Evolutionary conservation across 1,140 invertebrate genomes (phyloP).

Genomic region (Trichogramma pretiosum): DNA sequence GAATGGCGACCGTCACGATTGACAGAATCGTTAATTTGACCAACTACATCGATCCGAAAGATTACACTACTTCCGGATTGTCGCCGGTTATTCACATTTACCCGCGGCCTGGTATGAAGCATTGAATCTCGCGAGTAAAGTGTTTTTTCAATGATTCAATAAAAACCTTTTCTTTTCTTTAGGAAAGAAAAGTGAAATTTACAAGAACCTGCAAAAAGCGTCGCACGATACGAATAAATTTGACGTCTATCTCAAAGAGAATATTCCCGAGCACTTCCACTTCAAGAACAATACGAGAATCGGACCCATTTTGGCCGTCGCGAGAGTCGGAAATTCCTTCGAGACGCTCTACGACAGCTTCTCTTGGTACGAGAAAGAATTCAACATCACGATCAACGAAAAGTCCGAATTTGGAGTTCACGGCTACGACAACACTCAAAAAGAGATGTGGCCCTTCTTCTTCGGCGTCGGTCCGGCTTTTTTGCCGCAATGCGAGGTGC

Average conservation of each 20-base stretch:
- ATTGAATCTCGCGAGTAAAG: no score
- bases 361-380: conserved; percentile 40
- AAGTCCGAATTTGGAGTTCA: conserved; percentile 54
- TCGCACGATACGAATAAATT: conserved; percentile 42
- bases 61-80: conserved; percentile 42
- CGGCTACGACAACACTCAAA: conserved; percentile 54
- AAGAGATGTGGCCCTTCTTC: conserved; percentile 60
- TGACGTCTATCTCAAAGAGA: conserved; percentile 48
- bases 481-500: conserved; percentile 41
- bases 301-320: conserved; percentile 50
- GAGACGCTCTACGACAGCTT: conserved; percentile 44
- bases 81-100: conserved; percentile 48
- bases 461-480: conserved; percentile 60
- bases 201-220: conserved; percentile 44
- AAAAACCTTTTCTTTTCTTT: conserved; percentile 21
- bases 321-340: conserved; percentile 52
- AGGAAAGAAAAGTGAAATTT: conserved; percentile 46
- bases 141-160: no score
- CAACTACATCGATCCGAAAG: conserved; percentile 43
- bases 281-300: conserved; percentile 52
- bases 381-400: conserved; percentile 43
- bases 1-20: conserved; percentile 51
- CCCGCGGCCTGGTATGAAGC: conserved; percentile 44
- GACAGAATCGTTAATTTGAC: conserved; percentile 53
- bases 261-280: conserved; percentile 52